Base-by-base conservation (phyloP, 2,797 vertebrate genomes). In the Sebastes taczanowskii region DNA sequence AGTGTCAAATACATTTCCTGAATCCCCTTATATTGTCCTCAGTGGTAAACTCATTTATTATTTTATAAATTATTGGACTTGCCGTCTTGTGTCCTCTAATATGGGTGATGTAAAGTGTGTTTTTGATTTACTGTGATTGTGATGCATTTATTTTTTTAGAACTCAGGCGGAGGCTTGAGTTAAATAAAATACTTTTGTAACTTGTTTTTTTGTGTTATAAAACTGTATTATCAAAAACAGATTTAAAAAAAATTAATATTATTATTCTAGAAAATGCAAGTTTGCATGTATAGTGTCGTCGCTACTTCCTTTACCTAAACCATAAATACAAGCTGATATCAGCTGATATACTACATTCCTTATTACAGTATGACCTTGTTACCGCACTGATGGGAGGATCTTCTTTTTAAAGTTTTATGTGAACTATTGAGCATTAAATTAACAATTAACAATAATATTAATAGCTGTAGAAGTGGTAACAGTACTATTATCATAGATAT, bases 131-230 rank as follows among this genome's bases (percentile, higher is more conserved):
- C 20, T 23, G 27, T 1, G 6, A 63, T 18, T 49, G 27, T 32
- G 63, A 59, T 61, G 30, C 29, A 34, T 72, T 74, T 38, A 27
- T 22, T 34, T 32, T 81, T 3, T 46, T 27, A 5, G 18, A 34
- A 13, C n/a, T 78, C 64, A 14, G 38, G 5, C 52, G 29, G 75
- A 78, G 27, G 6, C 11, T 58, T 66, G 18, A 59, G 22, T 88
- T 72, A 27, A n/a, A 64, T 82, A 71, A 72, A 83, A 46, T 46
- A 2, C 23, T 86, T 77, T 77, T 23, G 60, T 67, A 74, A 81
- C 18, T 0, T 70, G 5, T 42, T 13, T 71, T 74, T 59, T 38
- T 22, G 22, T 70, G 35, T 20, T 71, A 30, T 7, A 46, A 69
- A 67, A 69, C n/a, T 22, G 5, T 42, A 9, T 62, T 10, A 32